Percentiles rank a stretch among this genome's conserved stretches.
phyloP scores from a whole-genome alignment of 2,797 vertebrate genomes.

The Sebastes glaucus region DNA sequence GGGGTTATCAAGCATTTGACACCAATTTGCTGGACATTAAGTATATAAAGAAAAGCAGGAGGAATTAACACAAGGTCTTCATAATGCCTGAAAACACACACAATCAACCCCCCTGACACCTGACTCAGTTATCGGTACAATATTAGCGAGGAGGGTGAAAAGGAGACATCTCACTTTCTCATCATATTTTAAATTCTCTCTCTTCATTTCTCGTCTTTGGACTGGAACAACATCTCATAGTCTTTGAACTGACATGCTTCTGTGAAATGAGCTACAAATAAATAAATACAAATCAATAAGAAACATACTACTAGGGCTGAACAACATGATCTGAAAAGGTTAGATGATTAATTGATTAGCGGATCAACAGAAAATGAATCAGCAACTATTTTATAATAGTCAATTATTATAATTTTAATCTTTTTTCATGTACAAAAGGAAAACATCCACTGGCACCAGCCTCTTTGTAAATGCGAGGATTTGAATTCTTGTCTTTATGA shows the following conservation, averaged over 20 bases:
- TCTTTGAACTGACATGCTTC: background rate
- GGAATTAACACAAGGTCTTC: conserved; percentile 10
- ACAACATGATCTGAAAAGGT: background rate
- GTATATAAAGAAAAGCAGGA: conserved; percentile 11
- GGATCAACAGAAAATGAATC: background rate
- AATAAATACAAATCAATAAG: background rate
- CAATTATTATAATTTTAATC: background rate
- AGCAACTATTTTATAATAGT: background rate
- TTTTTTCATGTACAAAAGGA: background rate
- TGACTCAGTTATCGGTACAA: background rate
- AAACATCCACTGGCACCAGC: background rate
- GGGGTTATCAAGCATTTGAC: conserved; percentile 43
- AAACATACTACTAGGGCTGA: background rate
- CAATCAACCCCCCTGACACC: background rate
- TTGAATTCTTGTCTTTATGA: background rate
- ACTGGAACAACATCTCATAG: background rate
- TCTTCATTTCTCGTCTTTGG: background rate
- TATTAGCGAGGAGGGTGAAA: background rate
- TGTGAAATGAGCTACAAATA: background rate
- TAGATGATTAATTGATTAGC: background rate
- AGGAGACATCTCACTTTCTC: background rate
- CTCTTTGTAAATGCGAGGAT: background rate
- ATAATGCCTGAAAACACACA: conserved; percentile 14
- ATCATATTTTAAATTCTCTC: background rate
- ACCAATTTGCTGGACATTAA: conserved; percentile 18